Evolutionary conservation across 2,797 vertebrate genomes (phyloP).

Genomic region (Hippoglossus hippoglossus): DNA sequence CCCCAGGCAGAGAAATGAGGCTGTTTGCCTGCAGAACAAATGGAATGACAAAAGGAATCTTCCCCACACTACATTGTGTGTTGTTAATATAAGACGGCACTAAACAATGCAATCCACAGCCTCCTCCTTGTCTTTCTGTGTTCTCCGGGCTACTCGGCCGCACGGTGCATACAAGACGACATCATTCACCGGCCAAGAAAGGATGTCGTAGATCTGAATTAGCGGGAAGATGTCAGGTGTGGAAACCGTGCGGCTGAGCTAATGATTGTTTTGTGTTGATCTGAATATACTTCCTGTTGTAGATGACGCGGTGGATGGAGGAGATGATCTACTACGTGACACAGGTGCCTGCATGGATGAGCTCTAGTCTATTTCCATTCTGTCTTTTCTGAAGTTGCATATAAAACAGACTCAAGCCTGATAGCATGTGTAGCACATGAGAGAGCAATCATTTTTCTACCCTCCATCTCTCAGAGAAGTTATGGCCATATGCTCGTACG

Average conservation of each 20-base stretch:
- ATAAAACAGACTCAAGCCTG: constrained; percentile 12
- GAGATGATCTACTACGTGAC: constrained; percentile 29
- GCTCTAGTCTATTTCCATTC: background rate
- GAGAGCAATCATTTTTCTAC: constrained; percentile 37
- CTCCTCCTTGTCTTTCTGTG: constrained; percentile 50
- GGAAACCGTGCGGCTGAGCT: constrained; percentile 35
- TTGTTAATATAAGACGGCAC: constrained; percentile 80
- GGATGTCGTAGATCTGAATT: constrained; percentile 71
- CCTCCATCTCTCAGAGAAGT: constrained; percentile 35
- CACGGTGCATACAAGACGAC: constrained; percentile 37
- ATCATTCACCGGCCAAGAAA: constrained; percentile 53
- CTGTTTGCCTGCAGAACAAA: constrained; percentile 83
- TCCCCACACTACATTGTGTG: constrained; percentile 69
- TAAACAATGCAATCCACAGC: constrained; percentile 78
- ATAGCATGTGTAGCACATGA: constrained; percentile 10
- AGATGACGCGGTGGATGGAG: constrained; percentile 32
- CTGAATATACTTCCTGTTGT: constrained; percentile 47
- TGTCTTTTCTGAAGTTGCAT: constrained; percentile 11
- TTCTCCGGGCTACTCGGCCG: constrained; percentile 24
- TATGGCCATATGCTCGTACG: constrained; percentile 49
- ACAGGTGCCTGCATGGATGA: constrained; percentile 20
- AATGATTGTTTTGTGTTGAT: constrained; percentile 44
- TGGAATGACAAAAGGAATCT: constrained; percentile 85
- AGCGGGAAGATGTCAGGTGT: constrained; percentile 53
- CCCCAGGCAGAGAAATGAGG: constrained; percentile 73